Percentiles rank a stretch among this genome's conserved stretches.
phyloP scores from a whole-genome alignment of 1,140 invertebrate species.

The Papilio polytes region DNA sequence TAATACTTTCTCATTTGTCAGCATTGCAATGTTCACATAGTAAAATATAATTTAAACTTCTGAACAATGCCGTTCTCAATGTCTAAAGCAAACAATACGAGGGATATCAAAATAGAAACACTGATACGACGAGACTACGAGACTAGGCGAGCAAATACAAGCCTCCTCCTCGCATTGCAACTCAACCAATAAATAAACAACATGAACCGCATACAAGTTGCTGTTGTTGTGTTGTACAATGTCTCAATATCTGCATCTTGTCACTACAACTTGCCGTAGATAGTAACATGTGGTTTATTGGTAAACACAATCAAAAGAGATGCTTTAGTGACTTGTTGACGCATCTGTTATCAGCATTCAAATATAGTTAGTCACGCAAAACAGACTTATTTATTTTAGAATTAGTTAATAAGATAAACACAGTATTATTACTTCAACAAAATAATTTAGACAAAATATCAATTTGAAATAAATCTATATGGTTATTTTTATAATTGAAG shows the following conservation, averaged over 20 bases:
- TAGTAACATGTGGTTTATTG: not conserved
- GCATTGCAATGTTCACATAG: not conserved
- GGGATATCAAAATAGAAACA: slow-evolving; percentile 17
- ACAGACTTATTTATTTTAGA: not conserved
- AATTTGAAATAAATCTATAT: not conserved
- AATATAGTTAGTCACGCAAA: not conserved
- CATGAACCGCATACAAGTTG: not conserved
- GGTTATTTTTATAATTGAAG: not conserved
- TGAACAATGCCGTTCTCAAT: not conserved
- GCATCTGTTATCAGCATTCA: not conserved
- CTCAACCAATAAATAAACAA: slow-evolving; percentile 21
- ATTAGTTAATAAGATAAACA: not conserved
- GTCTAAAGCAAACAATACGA: slow-evolving; percentile 21
- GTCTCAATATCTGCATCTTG: slow-evolving; percentile 9
- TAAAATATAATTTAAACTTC: not conserved
- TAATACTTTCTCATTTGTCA: not conserved
- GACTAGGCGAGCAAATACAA: not conserved
- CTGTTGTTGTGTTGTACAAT: not conserved
- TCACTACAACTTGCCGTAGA: not conserved
- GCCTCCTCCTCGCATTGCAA: slow-evolving; percentile 15
- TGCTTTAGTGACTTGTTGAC: not conserved
- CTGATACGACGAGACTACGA: not conserved
- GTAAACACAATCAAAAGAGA: not conserved
- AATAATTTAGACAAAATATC: not conserved
- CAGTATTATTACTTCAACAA: not conserved